Evolutionary conservation across 2,113 vertebrate genomes (phyloP).

Genomic region (Prochilodus magdalenae): DNA sequence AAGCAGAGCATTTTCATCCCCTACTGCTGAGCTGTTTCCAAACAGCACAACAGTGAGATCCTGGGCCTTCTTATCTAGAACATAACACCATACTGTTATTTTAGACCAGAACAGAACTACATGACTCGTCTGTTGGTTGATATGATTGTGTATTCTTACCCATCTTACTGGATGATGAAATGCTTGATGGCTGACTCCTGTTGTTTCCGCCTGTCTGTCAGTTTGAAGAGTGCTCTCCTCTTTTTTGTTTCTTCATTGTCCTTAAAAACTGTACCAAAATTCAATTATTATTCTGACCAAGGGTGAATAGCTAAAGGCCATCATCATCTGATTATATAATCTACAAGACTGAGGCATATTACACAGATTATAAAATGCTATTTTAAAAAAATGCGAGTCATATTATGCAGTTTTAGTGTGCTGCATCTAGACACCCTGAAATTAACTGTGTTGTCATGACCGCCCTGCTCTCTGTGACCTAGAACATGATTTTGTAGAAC

Average conservation of each 20-base stretch:
- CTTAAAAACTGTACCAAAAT: neutral
- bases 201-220: neutral
- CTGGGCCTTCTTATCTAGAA: neutral
- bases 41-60: constrained; percentile 1
- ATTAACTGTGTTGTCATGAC: too few relatives aligned
- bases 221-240: neutral
- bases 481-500: too few relatives aligned
- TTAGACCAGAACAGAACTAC: neutral
- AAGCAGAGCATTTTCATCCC: constrained; percentile 27
- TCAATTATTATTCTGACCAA: too few relatives aligned
- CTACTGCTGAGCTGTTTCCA: constrained; percentile 40
- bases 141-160: neutral
- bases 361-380: too few relatives aligned
- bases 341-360: too few relatives aligned
- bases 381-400: too few relatives aligned
- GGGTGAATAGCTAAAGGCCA: too few relatives aligned
- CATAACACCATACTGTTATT: neutral
- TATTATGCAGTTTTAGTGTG: too few relatives aligned
- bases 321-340: too few relatives aligned
- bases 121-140: neutral
- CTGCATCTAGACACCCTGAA: too few relatives aligned
- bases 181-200: neutral
- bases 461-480: too few relatives aligned
- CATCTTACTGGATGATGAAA: neutral
- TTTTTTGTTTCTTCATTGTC: too few relatives aligned